Percentiles rank a stretch among this genome's conserved stretches.
Conservation (phyloP, 2,888 invertebrate genomes). For the Andricus curvator region DNA sequence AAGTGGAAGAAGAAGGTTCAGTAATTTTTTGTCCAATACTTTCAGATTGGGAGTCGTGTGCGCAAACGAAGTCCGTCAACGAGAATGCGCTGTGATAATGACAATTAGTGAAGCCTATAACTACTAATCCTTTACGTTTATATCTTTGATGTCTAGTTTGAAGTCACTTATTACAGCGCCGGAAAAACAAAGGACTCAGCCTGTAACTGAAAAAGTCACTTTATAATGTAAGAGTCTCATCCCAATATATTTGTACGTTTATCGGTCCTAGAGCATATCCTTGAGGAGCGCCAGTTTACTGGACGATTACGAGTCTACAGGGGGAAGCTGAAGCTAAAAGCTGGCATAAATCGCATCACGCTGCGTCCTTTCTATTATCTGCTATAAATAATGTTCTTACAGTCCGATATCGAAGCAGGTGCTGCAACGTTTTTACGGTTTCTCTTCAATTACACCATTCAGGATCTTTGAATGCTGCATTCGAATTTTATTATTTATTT, state of each 20-base stretch:
- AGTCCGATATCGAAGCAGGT: constrained; percentile 19
- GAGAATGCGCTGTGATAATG: too few relatives aligned
- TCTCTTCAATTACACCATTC: not conserved
- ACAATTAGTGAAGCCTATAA: too few relatives aligned
- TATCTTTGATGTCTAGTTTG: too few relatives aligned
- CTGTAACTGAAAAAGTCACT: not conserved
- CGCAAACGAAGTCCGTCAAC: too few relatives aligned
- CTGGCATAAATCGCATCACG: constrained; percentile 15
- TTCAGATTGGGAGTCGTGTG: too few relatives aligned
- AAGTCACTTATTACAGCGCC: too few relatives aligned
- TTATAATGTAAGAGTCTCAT: not conserved
- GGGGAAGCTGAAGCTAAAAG: constrained; percentile 14
- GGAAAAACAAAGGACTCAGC: too few relatives aligned
- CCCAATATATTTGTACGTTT: not conserved
- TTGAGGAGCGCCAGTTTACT: not conserved
- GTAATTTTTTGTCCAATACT: not conserved
- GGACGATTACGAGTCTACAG: not conserved
- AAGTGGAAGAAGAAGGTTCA: not conserved
- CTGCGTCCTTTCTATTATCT: not conserved
- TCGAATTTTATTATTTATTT: constrained; percentile 30
- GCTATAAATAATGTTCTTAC: constrained; percentile 3
- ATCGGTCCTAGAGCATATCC: too few relatives aligned
- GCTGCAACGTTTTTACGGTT: constrained; percentile 13
- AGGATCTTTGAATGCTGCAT: not conserved
- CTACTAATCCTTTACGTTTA: too few relatives aligned